These are phyloP conservation scores for Alcedo atthis DNA, from an alignment of 2,797 vertebrate species.

Conservation along the genomic window DNA sequence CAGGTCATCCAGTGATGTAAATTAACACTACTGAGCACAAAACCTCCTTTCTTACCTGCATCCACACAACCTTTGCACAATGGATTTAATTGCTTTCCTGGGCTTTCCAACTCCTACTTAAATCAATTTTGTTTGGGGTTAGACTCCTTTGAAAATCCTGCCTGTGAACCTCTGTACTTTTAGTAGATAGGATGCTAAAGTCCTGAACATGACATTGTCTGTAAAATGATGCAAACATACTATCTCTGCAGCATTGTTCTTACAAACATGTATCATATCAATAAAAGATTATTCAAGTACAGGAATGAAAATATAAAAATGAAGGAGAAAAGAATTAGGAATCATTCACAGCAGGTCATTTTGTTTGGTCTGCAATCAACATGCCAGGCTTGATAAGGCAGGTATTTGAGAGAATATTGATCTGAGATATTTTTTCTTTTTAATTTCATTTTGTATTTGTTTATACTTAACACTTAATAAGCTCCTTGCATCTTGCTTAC, in stretches of 20 bases:
- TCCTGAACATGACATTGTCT: slow-evolving; percentile 28
- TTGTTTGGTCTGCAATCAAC: slow-evolving; percentile 26
- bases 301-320: slow-evolving; percentile 48
- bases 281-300: slow-evolving; percentile 33
- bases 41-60: background rate
- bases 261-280: background rate
- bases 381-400: slow-evolving; percentile 34
- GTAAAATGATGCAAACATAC: slow-evolving; percentile 34
- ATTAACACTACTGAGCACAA: background rate
- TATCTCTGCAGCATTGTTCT: slow-evolving; percentile 27
- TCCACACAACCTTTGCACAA: background rate
- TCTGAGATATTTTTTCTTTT: slow-evolving; percentile 31
- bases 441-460: slow-evolving; percentile 47
- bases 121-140: background rate
- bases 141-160: background rate
- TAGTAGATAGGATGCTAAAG: background rate
- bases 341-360: slow-evolving; percentile 48
- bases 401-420: slow-evolving; percentile 45
- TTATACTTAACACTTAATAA: slow-evolving; percentile 12
- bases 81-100: background rate
- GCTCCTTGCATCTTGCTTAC: background rate
- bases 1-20: background rate
- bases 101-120: background rate
- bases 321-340: slow-evolving; percentile 32
- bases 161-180: background rate